phyloP scores from a whole-genome alignment of 2,797 vertebrate species.

The Avahi laniger region DNA sequence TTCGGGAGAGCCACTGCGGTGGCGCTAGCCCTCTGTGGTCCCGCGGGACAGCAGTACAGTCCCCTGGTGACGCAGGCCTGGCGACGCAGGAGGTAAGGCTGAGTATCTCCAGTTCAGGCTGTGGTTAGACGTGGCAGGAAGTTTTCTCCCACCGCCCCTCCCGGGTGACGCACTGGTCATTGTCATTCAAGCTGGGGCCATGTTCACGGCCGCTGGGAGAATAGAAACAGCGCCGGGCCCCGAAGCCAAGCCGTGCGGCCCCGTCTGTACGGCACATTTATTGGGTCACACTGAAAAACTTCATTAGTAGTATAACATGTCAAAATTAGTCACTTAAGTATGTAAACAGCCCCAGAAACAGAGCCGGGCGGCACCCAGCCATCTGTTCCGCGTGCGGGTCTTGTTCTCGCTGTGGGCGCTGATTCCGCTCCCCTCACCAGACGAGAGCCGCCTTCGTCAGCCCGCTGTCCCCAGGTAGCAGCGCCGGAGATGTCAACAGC shows the following conservation, averaged over 20 bases:
- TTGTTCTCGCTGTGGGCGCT: constrained; percentile 76
- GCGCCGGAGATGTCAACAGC: constrained; percentile 85
- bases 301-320: constrained; percentile 82
- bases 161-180: not conserved
- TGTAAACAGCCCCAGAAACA: constrained; percentile 84
- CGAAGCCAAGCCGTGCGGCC: constrained; percentile 52
- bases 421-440: constrained; percentile 84
- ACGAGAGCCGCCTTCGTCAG: constrained; percentile 82
- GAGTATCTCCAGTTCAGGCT: fast-evolving
- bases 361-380: constrained; percentile 80
- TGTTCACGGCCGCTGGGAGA: constrained; percentile 66
- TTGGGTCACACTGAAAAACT: constrained; percentile 82
- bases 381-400: constrained; percentile 84
- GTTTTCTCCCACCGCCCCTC: not conserved
- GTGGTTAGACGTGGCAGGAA: not conserved
- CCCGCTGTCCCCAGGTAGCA: constrained; percentile 80
- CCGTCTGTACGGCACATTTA: constrained; percentile 58
- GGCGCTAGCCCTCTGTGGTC: fast-evolving
- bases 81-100: not conserved
- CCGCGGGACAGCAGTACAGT: fast-evolving
- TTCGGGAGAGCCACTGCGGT: fast-evolving
- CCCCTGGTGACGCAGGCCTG: fast-evolving
- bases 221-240: constrained; percentile 4
- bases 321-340: constrained; percentile 87
- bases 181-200: not conserved